phyloP scores from a whole-genome alignment of 53 echinoderm and acorn worm species.

The Temnopleurus reevesii region DNA sequence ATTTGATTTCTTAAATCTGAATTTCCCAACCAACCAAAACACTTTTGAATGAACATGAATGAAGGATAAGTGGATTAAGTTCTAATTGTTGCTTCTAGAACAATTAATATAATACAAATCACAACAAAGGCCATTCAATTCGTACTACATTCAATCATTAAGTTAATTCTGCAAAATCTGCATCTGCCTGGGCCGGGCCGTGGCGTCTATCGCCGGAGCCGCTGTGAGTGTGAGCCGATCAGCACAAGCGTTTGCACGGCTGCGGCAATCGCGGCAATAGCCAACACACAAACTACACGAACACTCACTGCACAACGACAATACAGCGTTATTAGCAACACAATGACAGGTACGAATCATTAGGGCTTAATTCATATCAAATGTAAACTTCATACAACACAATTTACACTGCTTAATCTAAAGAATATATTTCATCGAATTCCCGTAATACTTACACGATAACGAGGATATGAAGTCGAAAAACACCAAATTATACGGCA shows the following conservation, averaged over 20 bases:
- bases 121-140: no score
- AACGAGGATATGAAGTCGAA: background rate
- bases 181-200: background rate
- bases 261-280: background rate
- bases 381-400: background rate
- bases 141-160: no score
- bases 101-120: no score
- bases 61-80: no score
- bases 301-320: background rate
- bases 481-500: background rate
- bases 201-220: background rate
- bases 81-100: no score
- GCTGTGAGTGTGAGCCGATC: no score
- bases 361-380: background rate
- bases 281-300: background rate
- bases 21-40: no score
- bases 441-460: background rate
- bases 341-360: background rate
- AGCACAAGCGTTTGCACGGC: background rate
- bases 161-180: no score
- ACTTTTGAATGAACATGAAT: no score
- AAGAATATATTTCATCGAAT: background rate
- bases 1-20: no score
- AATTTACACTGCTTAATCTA: background rate
- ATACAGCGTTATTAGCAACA: slow-evolving; percentile 42